Conservation (phyloP, 2,797 vertebrate species). For the Crenichthys baileyi region DNA sequence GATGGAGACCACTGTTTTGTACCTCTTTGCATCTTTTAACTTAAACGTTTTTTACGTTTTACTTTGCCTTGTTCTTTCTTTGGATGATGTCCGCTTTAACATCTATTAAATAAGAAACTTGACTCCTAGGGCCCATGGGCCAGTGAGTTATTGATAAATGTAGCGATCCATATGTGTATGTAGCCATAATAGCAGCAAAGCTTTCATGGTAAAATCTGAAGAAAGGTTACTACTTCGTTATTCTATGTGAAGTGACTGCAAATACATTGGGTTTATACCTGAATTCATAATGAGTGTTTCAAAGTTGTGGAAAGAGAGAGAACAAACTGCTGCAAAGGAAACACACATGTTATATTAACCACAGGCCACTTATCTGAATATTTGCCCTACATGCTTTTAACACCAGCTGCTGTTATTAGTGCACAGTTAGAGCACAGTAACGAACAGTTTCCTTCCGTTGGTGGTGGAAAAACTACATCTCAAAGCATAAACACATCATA, state of each 20-base stretch:
- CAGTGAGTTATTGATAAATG: neutral
- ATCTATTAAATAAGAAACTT: neutral
- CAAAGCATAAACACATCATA: conserved; percentile 30
- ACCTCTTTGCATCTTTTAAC: neutral
- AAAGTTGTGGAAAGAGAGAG: conserved; percentile 23
- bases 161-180: neutral
- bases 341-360: conserved; percentile 16
- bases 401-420: conserved; percentile 39
- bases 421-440: conserved; percentile 22
- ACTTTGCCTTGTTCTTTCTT: neutral
- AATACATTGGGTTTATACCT: conserved; percentile 47
- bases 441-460: conserved; percentile 52
- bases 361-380: conserved; percentile 32
- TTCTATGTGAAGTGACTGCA: conserved; percentile 62
- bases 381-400: conserved; percentile 19
- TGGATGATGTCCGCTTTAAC: neutral
- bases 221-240: conserved; percentile 38
- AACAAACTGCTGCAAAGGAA: conserved; percentile 19
- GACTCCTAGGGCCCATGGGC: neutral
- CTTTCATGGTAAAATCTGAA: conserved; percentile 2
- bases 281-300: conserved; percentile 32
- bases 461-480: conserved; percentile 43
- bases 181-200: conserved; percentile 22
- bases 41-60: neutral
- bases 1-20: neutral